phyloP scores from a whole-genome alignment of 2,113 vertebrate genomes.

The Ptychochromis oligacanthus region DNA sequence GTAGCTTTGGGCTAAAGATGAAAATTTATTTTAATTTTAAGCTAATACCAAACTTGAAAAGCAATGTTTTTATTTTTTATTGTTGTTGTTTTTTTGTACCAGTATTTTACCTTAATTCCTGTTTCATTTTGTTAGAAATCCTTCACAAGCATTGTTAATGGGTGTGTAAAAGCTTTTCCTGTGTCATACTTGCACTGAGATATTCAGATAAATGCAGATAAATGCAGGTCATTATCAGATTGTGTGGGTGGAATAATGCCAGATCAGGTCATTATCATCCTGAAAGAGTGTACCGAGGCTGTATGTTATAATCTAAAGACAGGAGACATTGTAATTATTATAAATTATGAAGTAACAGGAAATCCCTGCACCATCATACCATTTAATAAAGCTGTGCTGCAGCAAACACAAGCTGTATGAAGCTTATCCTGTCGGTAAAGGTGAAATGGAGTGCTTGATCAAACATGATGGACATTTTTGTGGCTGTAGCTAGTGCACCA shows the following conservation, averaged over 20 bases:
- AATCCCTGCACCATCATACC: neutral
- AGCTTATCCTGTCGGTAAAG: neutral
- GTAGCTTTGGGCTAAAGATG: neutral
- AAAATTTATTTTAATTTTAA: neutral
- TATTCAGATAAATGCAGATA: neutral
- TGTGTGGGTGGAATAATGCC: slow-evolving; percentile 20
- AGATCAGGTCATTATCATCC: neutral
- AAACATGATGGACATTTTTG: neutral
- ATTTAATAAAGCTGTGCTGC: neutral
- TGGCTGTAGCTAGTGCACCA: neutral
- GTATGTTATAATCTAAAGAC: neutral
- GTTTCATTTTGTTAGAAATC: neutral
- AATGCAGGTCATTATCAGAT: slow-evolving; percentile 14
- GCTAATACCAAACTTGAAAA: neutral
- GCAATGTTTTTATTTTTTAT: neutral
- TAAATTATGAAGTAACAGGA: slow-evolving; percentile 9
- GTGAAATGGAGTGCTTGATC: neutral
- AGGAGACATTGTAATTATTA: neutral
- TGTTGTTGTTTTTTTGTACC: neutral
- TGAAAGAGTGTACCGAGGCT: neutral
- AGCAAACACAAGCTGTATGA: neutral
- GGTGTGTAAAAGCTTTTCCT: neutral
- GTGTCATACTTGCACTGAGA: slow-evolving; percentile 1
- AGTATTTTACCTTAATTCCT: neutral
- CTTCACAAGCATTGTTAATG: neutral